These are phyloP conservation scores for Drosophila barbarae DNA, from an alignment of 2,888 invertebrate species.

Conservation along the genomic window DNA sequence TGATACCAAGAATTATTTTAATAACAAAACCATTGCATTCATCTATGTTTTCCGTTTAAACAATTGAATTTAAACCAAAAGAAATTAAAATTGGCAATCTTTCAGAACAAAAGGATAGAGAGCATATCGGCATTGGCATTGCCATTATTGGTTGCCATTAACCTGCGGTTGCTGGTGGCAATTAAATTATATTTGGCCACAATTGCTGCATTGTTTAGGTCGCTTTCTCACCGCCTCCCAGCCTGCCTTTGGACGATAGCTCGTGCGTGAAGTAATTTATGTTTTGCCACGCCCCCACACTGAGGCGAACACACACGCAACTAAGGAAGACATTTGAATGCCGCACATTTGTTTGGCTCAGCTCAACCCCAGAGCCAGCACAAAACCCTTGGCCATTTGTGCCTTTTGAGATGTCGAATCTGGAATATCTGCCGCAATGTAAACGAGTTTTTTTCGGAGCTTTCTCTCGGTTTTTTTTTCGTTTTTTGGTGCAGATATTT, in stretches of 20 bases:
- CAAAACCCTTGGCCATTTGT: constrained; percentile 9
- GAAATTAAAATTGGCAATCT: background rate
- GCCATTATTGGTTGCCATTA: constrained; percentile 47
- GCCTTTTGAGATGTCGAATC: constrained; percentile 52
- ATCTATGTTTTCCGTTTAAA: background rate
- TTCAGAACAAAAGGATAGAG: background rate
- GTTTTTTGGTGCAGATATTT: constrained; percentile 38
- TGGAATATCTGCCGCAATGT: constrained; percentile 45
- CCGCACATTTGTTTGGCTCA: constrained; percentile 62
- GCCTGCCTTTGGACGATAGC: constrained; percentile 24
- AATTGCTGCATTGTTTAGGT: constrained; percentile 26
- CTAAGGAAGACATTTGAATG: constrained; percentile 61
- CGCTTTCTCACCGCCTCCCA: background rate
- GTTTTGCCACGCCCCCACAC: constrained; percentile 51
- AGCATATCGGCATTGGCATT: constrained; percentile 10
- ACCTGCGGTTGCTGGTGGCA: constrained; percentile 22
- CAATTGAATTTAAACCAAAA: background rate
- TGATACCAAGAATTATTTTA: background rate
- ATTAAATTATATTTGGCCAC: constrained; percentile 27
- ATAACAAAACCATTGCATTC: background rate
- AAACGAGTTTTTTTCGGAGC: constrained; percentile 34
- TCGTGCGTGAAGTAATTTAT: constrained; percentile 64
- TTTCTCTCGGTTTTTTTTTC: constrained; percentile 3
- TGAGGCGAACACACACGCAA: constrained; percentile 7
- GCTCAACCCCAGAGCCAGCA: constrained; percentile 8